phyloP scores from a whole-genome alignment of 2,797 vertebrate species.

The Acrocephalus scirpaceus region DNA sequence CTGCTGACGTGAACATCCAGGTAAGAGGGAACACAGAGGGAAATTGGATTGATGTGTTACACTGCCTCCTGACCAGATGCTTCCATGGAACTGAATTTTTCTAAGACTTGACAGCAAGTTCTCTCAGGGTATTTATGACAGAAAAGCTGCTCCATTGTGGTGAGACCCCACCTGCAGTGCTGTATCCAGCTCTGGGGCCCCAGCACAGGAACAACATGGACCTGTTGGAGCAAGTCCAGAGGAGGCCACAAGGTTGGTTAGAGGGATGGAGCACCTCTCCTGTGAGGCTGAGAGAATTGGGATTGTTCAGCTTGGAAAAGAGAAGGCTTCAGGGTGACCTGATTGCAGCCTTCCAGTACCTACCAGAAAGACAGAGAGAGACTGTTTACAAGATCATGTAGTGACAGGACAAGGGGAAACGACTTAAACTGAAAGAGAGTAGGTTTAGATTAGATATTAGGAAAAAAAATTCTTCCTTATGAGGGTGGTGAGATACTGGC shows the following conservation, averaged over 20 bases:
- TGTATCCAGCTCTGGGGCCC: not conserved
- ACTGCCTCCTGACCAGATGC: not conserved
- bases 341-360: not conserved
- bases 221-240: not conserved
- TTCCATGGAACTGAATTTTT: not conserved
- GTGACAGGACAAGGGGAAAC: not conserved
- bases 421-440: not conserved
- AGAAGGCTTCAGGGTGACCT: not conserved
- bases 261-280: not conserved
- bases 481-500: not conserved
- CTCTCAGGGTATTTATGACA: not conserved
- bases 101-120: not conserved
- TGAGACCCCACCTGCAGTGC: not conserved
- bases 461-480: not conserved
- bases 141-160: not conserved
- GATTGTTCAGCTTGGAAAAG: not conserved
- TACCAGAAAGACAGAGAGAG: not conserved
- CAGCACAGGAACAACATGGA: not conserved
- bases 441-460: not conserved
- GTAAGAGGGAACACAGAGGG: constrained; percentile 73
- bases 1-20: constrained; percentile 93
- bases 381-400: not conserved
- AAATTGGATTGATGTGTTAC: not conserved
- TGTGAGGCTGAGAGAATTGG: not conserved
- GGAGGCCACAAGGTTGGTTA: not conserved